Evolutionary conservation across 64 coral and sea anemone species (phyloP).

Genomic region (Exaiptasia diaphana): DNA sequence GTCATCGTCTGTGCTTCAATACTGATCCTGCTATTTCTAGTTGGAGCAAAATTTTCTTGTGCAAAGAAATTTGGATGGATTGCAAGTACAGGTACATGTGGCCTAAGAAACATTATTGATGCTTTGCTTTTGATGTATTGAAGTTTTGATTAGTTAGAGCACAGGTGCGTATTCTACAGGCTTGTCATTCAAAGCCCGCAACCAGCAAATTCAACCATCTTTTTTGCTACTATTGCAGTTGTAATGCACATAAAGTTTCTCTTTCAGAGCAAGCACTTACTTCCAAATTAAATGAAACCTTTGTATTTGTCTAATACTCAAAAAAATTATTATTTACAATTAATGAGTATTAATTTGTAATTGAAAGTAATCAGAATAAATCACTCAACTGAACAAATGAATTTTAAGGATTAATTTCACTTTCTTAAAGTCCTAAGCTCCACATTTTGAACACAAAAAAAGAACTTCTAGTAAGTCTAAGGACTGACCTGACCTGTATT

Average conservation of each 20-base stretch:
- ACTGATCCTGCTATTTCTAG: conserved; percentile 17
- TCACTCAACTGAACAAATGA: too few relatives aligned
- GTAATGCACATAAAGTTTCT: not conserved
- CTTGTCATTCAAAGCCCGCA: not conserved
- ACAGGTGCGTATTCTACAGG: not conserved
- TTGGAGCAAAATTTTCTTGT: conserved; percentile 73
- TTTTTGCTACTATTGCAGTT: not conserved
- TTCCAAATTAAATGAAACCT: too few relatives aligned
- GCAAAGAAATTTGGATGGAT: conserved; percentile 83
- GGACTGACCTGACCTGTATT: too few relatives aligned
- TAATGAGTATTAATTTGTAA: too few relatives aligned
- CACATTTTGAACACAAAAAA: too few relatives aligned
- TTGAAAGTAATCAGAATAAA: too few relatives aligned
- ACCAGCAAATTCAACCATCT: not conserved
- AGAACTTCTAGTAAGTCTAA: too few relatives aligned
- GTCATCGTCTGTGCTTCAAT: conserved; percentile 52
- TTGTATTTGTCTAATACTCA: too few relatives aligned
- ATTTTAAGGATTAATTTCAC: too few relatives aligned
- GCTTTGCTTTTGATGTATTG: not conserved
- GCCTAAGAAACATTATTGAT: conserved; percentile 22
- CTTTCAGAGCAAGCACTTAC: not conserved
- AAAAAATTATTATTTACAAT: too few relatives aligned
- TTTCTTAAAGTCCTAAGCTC: too few relatives aligned
- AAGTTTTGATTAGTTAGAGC: not conserved
- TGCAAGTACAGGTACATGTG: too few relatives aligned